Conservation (phyloP, 2,888 invertebrate genomes). For the Acanthoscelides obtectus region DNA sequence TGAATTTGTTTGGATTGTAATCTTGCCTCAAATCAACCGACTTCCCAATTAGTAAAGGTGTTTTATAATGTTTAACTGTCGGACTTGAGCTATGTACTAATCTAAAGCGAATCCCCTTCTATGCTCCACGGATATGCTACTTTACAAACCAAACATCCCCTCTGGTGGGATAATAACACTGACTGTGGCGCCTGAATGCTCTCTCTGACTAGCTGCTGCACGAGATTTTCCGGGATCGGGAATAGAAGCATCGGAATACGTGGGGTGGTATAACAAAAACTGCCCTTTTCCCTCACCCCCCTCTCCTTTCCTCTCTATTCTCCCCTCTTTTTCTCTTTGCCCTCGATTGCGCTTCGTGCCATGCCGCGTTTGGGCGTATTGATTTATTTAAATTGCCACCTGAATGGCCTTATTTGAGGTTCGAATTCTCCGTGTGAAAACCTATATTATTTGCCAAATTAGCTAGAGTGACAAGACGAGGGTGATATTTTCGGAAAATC, state of each 20-base stretch:
- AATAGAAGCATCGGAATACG: not conserved
- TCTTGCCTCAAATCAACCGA: too few relatives aligned
- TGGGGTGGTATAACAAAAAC: not conserved
- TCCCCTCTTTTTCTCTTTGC: not conserved
- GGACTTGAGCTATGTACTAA: too few relatives aligned
- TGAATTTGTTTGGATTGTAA: too few relatives aligned
- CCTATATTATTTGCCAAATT: slow-evolving; percentile 10
- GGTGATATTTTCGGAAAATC: slow-evolving; percentile 4
- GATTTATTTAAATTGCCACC: slow-evolving; percentile 22
- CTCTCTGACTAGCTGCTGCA: not conserved
- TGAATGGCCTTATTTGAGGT: slow-evolving; percentile 9
- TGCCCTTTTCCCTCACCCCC: not conserved
- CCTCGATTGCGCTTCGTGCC: not conserved
- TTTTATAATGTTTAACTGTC: too few relatives aligned
- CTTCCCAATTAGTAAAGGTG: too few relatives aligned
- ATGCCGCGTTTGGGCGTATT: slow-evolving; percentile 7
- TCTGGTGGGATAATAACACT: not conserved
- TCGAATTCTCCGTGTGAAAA: slow-evolving; percentile 1
- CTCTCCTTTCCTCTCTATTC: not conserved
- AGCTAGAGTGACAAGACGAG: slow-evolving; percentile 6
- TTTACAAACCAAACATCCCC: not conserved
- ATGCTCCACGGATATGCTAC: not conserved
- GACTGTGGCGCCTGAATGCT: not conserved
- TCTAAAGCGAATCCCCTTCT: not conserved
- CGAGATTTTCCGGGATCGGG: not conserved